Evolutionary conservation across 2,888 invertebrate species (phyloP).

Genomic region (Lumbricus terrestris): DNA sequence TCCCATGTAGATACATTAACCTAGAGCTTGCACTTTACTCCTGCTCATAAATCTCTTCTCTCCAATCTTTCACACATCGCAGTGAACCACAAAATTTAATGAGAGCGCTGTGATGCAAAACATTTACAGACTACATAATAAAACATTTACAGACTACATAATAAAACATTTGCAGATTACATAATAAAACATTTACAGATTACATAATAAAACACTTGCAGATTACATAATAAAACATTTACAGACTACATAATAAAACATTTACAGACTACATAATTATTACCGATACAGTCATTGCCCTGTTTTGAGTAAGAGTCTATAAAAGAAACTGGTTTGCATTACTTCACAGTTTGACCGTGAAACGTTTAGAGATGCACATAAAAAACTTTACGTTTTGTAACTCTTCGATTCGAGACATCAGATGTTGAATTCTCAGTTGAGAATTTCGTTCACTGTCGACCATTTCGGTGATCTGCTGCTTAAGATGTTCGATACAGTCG

Average conservation of each 20-base stretch:
- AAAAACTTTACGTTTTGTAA: not conserved
- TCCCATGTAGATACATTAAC: not conserved
- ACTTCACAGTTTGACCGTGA: not conserved
- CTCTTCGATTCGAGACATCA: not conserved
- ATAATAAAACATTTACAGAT: too few relatives aligned
- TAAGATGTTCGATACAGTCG: not conserved
- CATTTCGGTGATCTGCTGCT: not conserved
- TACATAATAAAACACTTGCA: too few relatives aligned
- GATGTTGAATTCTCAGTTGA: not conserved
- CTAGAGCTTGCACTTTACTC: not conserved
- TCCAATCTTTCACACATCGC: too few relatives aligned
- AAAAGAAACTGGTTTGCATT: not conserved
- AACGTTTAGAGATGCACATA: not conserved
- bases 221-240: not conserved
- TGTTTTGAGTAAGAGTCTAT: not conserved
- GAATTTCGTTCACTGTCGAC: not conserved
- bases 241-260: not conserved
- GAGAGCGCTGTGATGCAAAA: too few relatives aligned
- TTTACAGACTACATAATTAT: not conserved
- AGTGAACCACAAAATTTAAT: too few relatives aligned
- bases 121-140: too few relatives aligned
- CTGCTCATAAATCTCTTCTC: not conserved
- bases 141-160: too few relatives aligned
- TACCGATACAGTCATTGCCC: not conserved
- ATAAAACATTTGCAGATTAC: too few relatives aligned